Conservation (phyloP, 2,113 vertebrate genomes). For the Crocuta crocuta region DNA sequence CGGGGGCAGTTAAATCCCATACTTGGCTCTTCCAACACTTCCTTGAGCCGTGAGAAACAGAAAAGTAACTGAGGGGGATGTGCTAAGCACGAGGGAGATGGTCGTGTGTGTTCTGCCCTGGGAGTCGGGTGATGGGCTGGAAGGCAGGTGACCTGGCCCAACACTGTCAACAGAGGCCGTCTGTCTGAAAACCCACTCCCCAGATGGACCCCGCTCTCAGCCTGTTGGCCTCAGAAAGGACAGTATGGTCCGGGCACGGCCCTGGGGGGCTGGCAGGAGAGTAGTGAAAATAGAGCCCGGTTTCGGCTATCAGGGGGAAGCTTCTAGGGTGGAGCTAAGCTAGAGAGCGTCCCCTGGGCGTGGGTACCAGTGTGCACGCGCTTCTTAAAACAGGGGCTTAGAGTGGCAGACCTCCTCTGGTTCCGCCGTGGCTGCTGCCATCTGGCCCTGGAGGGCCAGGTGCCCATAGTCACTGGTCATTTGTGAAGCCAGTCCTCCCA, state of each 20-base stretch:
- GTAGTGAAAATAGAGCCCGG: not conserved
- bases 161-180: not conserved
- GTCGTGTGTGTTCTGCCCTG: not conserved
- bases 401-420: constrained; percentile 94
- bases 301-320: not conserved
- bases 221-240: not conserved
- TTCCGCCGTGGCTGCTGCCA: constrained; percentile 97
- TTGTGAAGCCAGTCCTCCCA: constrained; percentile 98
- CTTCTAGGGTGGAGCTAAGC: not conserved
- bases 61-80: not conserved
- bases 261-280: not conserved
- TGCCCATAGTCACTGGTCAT: constrained; percentile 98
- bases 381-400: constrained; percentile 73
- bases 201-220: not conserved
- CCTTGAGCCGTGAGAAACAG: not conserved
- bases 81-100: not conserved
- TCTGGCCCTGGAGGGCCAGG: constrained; percentile 95
- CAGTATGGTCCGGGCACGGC: not conserved
- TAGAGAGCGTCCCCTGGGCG: not conserved
- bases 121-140: not conserved
- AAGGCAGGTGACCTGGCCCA: not conserved
- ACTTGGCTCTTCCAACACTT: not conserved
- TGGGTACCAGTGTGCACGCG: not conserved
- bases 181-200: not conserved
- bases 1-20: not conserved